phyloP scores from a whole-genome alignment of 2,797 vertebrate genomes.

The Taeniopygia guttata region DNA sequence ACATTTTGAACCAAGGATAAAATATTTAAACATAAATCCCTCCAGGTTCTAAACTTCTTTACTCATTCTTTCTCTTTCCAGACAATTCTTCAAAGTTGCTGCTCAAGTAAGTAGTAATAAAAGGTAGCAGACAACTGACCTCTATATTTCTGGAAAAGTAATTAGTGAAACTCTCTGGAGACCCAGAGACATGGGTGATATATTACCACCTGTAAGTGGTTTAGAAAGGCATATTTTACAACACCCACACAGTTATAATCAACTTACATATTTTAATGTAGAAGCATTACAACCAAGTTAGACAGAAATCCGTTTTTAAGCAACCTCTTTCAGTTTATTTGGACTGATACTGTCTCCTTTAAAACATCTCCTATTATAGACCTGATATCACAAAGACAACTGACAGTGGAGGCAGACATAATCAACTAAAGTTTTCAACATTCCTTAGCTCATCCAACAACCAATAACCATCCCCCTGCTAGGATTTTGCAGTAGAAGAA shows the following conservation, averaged over 20 bases:
- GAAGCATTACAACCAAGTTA: conserved; percentile 11
- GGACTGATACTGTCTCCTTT: conserved; percentile 15
- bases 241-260: conserved; percentile 54
- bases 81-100: conserved; percentile 51
- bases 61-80: background rate
- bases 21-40: background rate
- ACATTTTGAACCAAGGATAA: conserved; percentile 1
- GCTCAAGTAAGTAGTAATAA: conserved; percentile 58
- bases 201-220: conserved; percentile 62
- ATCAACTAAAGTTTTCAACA: conserved; percentile 59
- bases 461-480: conserved; percentile 48
- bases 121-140: conserved; percentile 66
- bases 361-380: conserved; percentile 29
- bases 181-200: conserved; percentile 57
- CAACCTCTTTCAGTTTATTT: conserved; percentile 34
- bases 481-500: conserved; percentile 65
- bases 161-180: conserved; percentile 64
- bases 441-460: conserved; percentile 63
- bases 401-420: conserved; percentile 48
- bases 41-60: conserved; percentile 49
- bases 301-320: conserved; percentile 41
- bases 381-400: conserved; percentile 44
- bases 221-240: conserved; percentile 59
- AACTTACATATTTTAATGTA: conserved; percentile 58
- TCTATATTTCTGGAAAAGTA: conserved; percentile 67